Evolutionary conservation across 2,888 invertebrate species (phyloP).

Genomic region (Ichneumoninae sp.): DNA sequence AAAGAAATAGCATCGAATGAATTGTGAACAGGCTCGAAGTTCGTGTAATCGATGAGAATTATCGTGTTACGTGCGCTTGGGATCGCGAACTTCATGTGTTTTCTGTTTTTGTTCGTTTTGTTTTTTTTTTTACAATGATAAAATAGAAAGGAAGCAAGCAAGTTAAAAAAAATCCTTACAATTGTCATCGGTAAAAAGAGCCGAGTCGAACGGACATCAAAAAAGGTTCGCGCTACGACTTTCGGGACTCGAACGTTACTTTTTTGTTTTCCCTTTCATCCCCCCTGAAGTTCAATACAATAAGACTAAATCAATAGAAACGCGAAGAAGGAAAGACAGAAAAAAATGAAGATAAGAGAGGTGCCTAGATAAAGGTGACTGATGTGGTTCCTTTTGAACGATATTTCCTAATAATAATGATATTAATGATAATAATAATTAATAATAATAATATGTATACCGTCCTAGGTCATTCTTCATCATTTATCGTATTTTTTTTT

Average conservation of each 20-base stretch:
- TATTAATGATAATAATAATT: slow-evolving; percentile 64
- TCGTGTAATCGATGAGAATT: slow-evolving; percentile 26
- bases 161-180: slow-evolving; percentile 27
- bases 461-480: slow-evolving; percentile 55
- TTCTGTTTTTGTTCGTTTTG: background rate
- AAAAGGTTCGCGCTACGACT: slow-evolving; percentile 32
- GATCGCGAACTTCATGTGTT: background rate
- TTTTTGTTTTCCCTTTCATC: background rate
- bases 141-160: slow-evolving; percentile 55
- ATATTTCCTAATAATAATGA: slow-evolving; percentile 68
- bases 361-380: slow-evolving; percentile 59
- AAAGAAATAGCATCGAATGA: slow-evolving; percentile 8
- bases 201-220: slow-evolving; percentile 16
- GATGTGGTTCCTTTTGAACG: slow-evolving; percentile 60
- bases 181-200: slow-evolving; percentile 50
- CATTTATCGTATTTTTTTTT: slow-evolving; percentile 45
- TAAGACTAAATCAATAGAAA: slow-evolving; percentile 58
- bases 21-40: slow-evolving; percentile 28
- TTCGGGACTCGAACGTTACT: slow-evolving; percentile 27
- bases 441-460: slow-evolving; percentile 66
- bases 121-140: slow-evolving; percentile 20
- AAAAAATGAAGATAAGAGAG: slow-evolving; percentile 31
- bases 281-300: slow-evolving; percentile 19
- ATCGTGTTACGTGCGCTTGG: slow-evolving; percentile 20
- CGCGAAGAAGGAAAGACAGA: slow-evolving; percentile 46